phyloP scores from a whole-genome alignment of 1,140 invertebrate species.

The Temnothorax curvispinosus region DNA sequence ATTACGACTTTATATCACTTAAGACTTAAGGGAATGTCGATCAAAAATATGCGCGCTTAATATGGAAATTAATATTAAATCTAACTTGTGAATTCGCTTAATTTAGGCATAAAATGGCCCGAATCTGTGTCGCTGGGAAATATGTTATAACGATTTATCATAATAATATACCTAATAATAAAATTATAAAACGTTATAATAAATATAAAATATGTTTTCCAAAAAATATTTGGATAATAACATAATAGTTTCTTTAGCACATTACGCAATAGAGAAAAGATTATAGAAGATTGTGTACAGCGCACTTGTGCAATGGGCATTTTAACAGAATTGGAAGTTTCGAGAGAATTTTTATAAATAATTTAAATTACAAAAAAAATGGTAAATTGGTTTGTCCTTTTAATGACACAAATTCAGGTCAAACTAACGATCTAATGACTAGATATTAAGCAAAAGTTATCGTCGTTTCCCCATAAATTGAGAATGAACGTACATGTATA shows the following conservation, averaged over 20 bases:
- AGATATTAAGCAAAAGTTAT: slow-evolving; percentile 81
- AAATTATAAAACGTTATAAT: not conserved
- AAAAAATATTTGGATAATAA: slow-evolving; percentile 6
- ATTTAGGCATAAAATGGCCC: slow-evolving; percentile 76
- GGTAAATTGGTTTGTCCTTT: not conserved
- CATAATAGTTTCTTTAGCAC: not conserved
- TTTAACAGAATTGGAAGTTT: not conserved
- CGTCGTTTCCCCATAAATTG: slow-evolving; percentile 62
- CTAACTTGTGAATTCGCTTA: slow-evolving; percentile 72
- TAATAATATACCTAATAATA: not conserved
- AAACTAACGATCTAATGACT: slow-evolving; percentile 83
- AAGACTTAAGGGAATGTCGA: slow-evolving; percentile 77
- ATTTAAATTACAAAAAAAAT: not conserved
- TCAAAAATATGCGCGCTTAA: slow-evolving; percentile 68
- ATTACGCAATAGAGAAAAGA: not conserved
- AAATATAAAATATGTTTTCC: not conserved
- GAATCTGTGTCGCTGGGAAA: slow-evolving; percentile 34
- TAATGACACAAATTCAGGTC: slow-evolving; percentile 58
- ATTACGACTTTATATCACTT: slow-evolving; percentile 68
- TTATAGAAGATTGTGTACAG: not conserved
- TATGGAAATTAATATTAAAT: slow-evolving; percentile 74
- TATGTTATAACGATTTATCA: not conserved
- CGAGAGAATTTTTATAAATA: not conserved
- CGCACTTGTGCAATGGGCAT: not conserved
- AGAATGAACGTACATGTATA: slow-evolving; percentile 69